Percentiles rank a stretch among this genome's conserved stretches.
Evolutionary conservation across 1,140 invertebrate species (phyloP).

Genomic region (Drosophila pandora): DNA sequence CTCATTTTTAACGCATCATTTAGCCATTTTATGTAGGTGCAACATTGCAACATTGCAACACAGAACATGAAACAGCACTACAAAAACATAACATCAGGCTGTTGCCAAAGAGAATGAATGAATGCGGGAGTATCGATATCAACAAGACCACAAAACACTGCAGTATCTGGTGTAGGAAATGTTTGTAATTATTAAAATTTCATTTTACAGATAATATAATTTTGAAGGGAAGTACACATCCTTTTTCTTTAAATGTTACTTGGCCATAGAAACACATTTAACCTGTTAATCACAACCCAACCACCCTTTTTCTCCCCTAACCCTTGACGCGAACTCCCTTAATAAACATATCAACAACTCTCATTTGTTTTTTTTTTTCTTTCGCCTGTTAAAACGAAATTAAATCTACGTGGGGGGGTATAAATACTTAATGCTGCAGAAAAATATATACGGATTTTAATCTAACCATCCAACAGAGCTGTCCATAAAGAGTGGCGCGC

Average conservation of each 20-base stretch:
- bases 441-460: slow-evolving; percentile 27
- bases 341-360: slow-evolving; percentile 47
- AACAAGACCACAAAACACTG: slow-evolving; percentile 54
- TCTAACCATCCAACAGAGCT: slow-evolving; percentile 9
- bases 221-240: not conserved
- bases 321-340: slow-evolving; percentile 22
- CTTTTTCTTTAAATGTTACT: slow-evolving; percentile 13
- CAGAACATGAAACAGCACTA: slow-evolving; percentile 17
- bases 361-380: slow-evolving; percentile 43
- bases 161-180: slow-evolving; percentile 3
- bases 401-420: slow-evolving; percentile 37
- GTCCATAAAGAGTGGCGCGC: slow-evolving; percentile 38
- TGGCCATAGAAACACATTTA: too few species aligned
- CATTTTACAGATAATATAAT: not conserved
- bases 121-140: slow-evolving; percentile 26
- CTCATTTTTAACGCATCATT: slow-evolving; percentile 74
- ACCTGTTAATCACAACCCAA: not conserved
- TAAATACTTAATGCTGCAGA: slow-evolving; percentile 44
- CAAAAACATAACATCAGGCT: slow-evolving; percentile 52
- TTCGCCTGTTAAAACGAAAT: slow-evolving; percentile 29
- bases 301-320: not conserved
- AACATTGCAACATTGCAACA: slow-evolving; percentile 52
- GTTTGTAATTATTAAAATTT: not conserved
- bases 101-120: slow-evolving; percentile 48
- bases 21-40: slow-evolving; percentile 73